Percentiles rank a stretch among this genome's conserved stretches.
Conservation (phyloP, 1,140 invertebrate species). For the Drosophila persimilis region DNA sequence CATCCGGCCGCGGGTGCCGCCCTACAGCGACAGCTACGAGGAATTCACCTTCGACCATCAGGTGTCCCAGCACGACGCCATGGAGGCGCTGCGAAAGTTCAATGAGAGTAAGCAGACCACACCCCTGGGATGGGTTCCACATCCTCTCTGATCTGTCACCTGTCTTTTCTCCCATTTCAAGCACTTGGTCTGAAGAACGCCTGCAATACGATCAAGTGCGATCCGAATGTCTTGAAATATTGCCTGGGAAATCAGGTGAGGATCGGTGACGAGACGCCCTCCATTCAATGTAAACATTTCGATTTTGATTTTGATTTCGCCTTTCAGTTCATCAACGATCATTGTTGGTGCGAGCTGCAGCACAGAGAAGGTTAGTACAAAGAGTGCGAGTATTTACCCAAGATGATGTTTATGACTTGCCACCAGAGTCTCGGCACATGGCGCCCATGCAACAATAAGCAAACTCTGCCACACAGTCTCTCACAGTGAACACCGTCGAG, state of each 20-base stretch:
- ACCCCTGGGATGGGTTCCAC: not conserved
- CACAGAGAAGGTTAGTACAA: slow-evolving; percentile 75
- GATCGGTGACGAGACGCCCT: not conserved
- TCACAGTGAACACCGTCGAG: slow-evolving; percentile 57
- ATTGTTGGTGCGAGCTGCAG: slow-evolving; percentile 87
- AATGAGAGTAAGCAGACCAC: slow-evolving; percentile 59
- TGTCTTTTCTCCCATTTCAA: slow-evolving; percentile 1
- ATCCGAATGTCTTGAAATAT: slow-evolving; percentile 84
- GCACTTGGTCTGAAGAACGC: slow-evolving; percentile 41
- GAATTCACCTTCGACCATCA: slow-evolving; percentile 78
- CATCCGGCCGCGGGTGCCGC: slow-evolving; percentile 33
- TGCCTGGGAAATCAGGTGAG: slow-evolving; percentile 83
- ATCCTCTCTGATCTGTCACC: not conserved
- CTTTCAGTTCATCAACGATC: slow-evolving; percentile 85
- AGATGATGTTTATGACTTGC: slow-evolving; percentile 59
- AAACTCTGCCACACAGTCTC: slow-evolving; percentile 36
- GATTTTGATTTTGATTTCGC: not conserved
- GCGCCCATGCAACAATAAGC: slow-evolving; percentile 54
- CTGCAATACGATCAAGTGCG: slow-evolving; percentile 83
- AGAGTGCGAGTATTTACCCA: not conserved
- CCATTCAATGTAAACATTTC: slow-evolving; percentile 1
- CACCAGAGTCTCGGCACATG: slow-evolving; percentile 45
- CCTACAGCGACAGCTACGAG: slow-evolving; percentile 49
- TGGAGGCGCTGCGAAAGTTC: slow-evolving; percentile 56
- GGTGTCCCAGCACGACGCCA: slow-evolving; percentile 69